Percentiles rank a stretch among this genome's conserved stretches.
Evolutionary conservation across 2,888 invertebrate species (phyloP).

Genomic region (Metallyticus violacea): DNA sequence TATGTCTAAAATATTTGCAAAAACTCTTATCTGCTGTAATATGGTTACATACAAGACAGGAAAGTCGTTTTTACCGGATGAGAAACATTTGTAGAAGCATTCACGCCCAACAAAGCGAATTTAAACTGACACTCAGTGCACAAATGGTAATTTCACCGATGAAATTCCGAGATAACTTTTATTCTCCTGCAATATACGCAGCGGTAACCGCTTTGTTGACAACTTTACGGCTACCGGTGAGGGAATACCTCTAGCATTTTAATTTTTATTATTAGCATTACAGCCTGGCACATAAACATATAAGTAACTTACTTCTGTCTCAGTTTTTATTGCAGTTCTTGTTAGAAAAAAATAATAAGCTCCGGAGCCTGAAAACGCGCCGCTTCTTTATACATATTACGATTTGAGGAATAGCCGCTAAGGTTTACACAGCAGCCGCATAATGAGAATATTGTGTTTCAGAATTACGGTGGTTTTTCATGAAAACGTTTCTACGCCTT

Average conservation of each 20-base stretch:
- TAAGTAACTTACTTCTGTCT: background rate
- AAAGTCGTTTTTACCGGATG: background rate
- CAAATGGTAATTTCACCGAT: conserved; percentile 5
- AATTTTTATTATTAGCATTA: conserved; percentile 28
- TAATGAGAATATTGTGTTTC: conserved; percentile 14
- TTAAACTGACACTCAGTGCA: background rate
- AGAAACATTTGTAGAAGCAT: background rate
- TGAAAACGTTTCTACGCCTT: background rate
- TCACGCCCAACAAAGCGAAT: background rate
- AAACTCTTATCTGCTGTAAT: no score
- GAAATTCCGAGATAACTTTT: background rate
- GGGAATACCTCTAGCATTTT: conserved; percentile 20
- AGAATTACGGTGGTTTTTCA: background rate
- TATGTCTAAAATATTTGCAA: no score
- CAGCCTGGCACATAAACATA: background rate
- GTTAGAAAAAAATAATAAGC: background rate
- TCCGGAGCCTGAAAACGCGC: background rate
- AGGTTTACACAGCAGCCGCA: background rate
- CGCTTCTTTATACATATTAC: background rate
- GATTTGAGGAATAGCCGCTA: conserved; percentile 2
- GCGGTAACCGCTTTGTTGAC: background rate
- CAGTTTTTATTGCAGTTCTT: background rate
- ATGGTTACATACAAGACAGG: no score
- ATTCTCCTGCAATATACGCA: background rate
- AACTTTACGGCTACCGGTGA: conserved; percentile 11